Conservation (phyloP, 2,888 invertebrate species). For the Chydorus sphaericus region DNA sequence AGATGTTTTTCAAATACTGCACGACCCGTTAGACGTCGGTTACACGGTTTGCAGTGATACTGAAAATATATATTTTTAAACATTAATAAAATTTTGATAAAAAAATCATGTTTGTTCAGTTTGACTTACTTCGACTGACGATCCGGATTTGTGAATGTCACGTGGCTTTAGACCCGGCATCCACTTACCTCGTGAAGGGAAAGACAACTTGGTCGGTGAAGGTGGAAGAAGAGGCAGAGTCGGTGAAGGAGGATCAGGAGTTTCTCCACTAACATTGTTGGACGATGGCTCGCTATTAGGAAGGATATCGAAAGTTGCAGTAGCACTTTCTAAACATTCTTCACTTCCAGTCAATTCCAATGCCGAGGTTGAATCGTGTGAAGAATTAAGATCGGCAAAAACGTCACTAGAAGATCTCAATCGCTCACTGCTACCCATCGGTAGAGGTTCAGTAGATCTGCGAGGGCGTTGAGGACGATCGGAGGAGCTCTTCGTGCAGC, state of each 20-base stretch:
- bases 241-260: background rate
- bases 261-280: background rate
- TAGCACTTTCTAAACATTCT: background rate
- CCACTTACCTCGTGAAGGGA: slow-evolving; percentile 51
- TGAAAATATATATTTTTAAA: too few relatives aligned
- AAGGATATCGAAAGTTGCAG: background rate
- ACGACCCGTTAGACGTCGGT: slow-evolving; percentile 54
- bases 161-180: slow-evolving; percentile 42
- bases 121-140: slow-evolving; percentile 35
- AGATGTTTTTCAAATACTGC: slow-evolving; percentile 61
- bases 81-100: too few relatives aligned
- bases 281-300: background rate
- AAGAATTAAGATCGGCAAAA: background rate
- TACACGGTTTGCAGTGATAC: slow-evolving; percentile 72
- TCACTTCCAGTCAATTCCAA: background rate
- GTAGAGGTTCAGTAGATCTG: background rate
- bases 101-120: too few relatives aligned
- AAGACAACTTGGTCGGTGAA: slow-evolving; percentile 20
- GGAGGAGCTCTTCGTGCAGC: slow-evolving; percentile 16
- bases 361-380: background rate
- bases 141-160: slow-evolving; percentile 18
- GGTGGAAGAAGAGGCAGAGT: background rate
- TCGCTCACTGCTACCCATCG: background rate
- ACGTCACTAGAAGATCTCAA: background rate
- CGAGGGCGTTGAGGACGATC: background rate